Base-by-base conservation (phyloP, 2,113 vertebrate species). In the Atlantisia rogersi region DNA sequence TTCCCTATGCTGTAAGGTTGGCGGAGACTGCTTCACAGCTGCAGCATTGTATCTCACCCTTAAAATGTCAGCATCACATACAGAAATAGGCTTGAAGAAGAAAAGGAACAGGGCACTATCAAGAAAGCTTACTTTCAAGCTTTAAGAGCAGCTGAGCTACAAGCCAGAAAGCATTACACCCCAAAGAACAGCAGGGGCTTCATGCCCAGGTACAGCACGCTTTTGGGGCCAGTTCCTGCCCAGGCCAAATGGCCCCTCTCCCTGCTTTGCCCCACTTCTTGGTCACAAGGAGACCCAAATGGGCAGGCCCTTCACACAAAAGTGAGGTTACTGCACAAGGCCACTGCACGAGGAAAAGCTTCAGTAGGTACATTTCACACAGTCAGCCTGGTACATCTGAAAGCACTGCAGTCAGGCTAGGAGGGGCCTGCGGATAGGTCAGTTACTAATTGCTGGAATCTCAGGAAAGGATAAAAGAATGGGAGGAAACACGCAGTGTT, bases 221-320 rank as follows among this genome's bases (percentile, higher is more conserved):
- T 24, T 37, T 9, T 44, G 40, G 59, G 64, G 31, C 40, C 59
- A 62, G 40, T 7, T 55, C 28, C 87, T 31, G 44, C 32, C 22
- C 42, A 46, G 40, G 26, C 70, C 0, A 0, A 4, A 0, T 15
- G 10, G 37, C 60, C 29, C 24, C 26, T 88, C 2, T 0, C 20
- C 29, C 20, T 55, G 82, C 64, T 65, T 74, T 65, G 32, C 29
- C n/a, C 21, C 0, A 0, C 11, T 46, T n/a, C 25, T 25, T 16
- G 25, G 20, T 12, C 25, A 50, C 70, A 76, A 75, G 35, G 21
- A 42, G 20, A 39, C 3, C 58, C 60, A 53, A 48, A 37, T 0
- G 4, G 37, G 20, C 39, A 60, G 40, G 18, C 32, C 56, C 8
- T 77, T 70, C 60, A 37, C 32, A 35, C 52, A 15, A 12, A 81